phyloP scores from a whole-genome alignment of 1,140 invertebrate genomes.

The Riptortus pedestris region DNA sequence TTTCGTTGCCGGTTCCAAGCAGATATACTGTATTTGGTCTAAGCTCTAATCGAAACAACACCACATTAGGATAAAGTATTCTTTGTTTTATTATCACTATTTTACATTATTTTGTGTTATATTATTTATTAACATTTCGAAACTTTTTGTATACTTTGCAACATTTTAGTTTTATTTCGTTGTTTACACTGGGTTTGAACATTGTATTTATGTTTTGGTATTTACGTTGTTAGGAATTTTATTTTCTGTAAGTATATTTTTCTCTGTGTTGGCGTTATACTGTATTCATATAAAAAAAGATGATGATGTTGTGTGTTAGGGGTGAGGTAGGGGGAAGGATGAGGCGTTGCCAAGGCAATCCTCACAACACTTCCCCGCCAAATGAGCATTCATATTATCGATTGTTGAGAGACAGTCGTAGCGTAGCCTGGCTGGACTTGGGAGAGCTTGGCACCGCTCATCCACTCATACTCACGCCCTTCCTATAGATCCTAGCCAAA shows the following conservation, averaged over 20 bases:
- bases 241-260: background rate
- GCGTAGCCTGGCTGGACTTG: background rate
- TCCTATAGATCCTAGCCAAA: no score
- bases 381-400: slow-evolving; percentile 6
- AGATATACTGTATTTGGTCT: no score
- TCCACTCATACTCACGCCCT: no score
- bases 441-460: slow-evolving; percentile 5
- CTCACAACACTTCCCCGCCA: slow-evolving; percentile 14
- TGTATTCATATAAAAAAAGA: background rate
- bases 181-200: background rate
- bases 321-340: slow-evolving; percentile 2
- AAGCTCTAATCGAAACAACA: slow-evolving; percentile 4
- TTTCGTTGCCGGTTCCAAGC: no score
- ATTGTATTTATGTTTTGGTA: background rate
- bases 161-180: background rate
- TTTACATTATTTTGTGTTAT: background rate
- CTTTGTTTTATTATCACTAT: background rate
- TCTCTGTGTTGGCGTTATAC: background rate
- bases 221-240: background rate
- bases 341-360: slow-evolving; percentile 13
- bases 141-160: background rate
- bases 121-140: background rate
- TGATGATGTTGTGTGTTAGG: slow-evolving; percentile 2
- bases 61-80: background rate
- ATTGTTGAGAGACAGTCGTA: background rate